Percentiles rank a stretch among this genome's conserved stretches.
These are phyloP conservation scores for Tigriopus californicus DNA, from an alignment of 2,888 invertebrate genomes.

Conservation along the genomic window DNA sequence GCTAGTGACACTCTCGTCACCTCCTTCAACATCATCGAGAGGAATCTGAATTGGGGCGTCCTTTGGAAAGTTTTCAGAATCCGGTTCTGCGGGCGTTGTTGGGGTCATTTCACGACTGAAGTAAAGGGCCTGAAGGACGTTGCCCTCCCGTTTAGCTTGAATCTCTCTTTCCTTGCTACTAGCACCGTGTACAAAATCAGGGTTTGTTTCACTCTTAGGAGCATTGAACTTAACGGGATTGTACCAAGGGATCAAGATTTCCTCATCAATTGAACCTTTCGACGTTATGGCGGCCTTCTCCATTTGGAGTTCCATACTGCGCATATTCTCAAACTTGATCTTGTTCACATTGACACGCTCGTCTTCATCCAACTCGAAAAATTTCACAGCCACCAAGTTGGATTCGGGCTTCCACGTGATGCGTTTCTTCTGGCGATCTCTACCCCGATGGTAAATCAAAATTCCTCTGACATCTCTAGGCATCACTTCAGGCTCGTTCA, in stretches of 20 bases:
- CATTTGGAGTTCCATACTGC: neutral
- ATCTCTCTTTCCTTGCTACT: constrained; percentile 27
- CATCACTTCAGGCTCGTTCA: constrained; percentile 10
- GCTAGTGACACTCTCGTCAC: neutral
- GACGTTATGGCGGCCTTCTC: constrained; percentile 11
- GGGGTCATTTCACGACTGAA: constrained; percentile 6
- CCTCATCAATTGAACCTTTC: neutral
- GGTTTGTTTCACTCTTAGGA: neutral
- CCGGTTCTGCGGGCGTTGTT: constrained; percentile 6
- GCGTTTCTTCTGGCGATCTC: constrained; percentile 20
- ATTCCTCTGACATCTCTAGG: constrained; percentile 13
- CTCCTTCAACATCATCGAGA: constrained; percentile 5
- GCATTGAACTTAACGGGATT: neutral
- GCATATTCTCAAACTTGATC: constrained; percentile 13
- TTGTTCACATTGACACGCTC: constrained; percentile 24
- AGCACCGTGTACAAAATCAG: constrained; percentile 21
- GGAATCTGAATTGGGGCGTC: neutral
- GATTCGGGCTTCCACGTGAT: constrained; percentile 27
- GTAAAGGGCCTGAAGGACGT: constrained; percentile 23
- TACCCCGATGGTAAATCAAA: constrained; percentile 6
- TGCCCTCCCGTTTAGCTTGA: constrained; percentile 27
- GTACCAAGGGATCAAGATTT: constrained; percentile 1
- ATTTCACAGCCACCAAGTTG: constrained; percentile 25
- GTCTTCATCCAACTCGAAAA: constrained; percentile 32
- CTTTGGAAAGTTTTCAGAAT: neutral